Conservation (phyloP, 2,113 vertebrate species). For the Notothenia coriiceps region DNA sequence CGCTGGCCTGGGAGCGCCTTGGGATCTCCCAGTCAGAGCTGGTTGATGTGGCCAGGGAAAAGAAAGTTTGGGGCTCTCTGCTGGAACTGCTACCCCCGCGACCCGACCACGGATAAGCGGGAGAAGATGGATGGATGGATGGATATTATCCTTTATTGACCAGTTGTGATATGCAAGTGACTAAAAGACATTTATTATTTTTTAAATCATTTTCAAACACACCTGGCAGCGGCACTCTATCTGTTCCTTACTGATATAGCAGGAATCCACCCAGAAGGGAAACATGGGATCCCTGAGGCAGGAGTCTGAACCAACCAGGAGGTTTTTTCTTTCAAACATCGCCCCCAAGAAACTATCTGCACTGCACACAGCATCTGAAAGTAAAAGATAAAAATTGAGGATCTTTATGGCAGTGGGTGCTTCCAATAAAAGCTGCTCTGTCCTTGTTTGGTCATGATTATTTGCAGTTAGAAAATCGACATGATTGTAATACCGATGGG, state of each 20-base stretch:
- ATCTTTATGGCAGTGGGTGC: conserved; percentile 12
- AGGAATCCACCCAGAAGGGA: conserved; percentile 23
- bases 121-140: too few species aligned
- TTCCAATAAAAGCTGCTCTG: conserved; percentile 27
- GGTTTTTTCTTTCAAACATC: conserved; percentile 1
- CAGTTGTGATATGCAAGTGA: conserved; percentile 6
- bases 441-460: conserved; percentile 29
- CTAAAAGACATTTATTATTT: conserved; percentile 8
- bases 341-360: conserved; percentile 42
- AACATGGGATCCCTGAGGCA: conserved; percentile 50
- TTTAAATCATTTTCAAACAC: conserved; percentile 7
- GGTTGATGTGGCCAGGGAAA: too few species aligned
- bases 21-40: too few species aligned
- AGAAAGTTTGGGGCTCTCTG: too few species aligned
- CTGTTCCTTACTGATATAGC: conserved; percentile 41
- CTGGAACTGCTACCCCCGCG: too few species aligned
- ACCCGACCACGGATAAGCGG: too few species aligned
- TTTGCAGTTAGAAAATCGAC: conserved; percentile 29
- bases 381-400: conserved; percentile 54
- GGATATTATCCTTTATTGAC: conserved; percentile 6
- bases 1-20: too few species aligned
- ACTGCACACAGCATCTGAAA: conserved; percentile 46
- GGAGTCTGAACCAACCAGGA: conserved; percentile 34
- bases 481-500: conserved; percentile 9
- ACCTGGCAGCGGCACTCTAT: conserved; percentile 11